Evolutionary conservation across 1,140 invertebrate genomes (phyloP), one percentile per base, ranked within the genome.

Genomic region (Stegodyphus mimosarum): DNA sequence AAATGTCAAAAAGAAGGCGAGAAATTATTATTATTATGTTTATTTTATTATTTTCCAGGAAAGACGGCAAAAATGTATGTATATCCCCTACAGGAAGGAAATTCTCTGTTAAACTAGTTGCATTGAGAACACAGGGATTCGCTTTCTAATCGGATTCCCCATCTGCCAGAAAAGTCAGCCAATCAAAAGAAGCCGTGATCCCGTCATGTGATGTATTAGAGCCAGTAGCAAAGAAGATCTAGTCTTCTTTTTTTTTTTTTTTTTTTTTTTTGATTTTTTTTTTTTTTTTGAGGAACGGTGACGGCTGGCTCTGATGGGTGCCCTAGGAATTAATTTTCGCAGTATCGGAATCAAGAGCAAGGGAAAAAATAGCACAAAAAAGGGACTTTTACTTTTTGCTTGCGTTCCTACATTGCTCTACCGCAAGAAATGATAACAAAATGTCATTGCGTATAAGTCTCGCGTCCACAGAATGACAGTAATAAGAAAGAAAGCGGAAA

Each of bases 301-400:
- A 74, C 80, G 69, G 80, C 80, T 74, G 80, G 55, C 55, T 74
- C 15, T 83, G 80, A 83, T 83, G 80, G 80, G 72, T 83, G 71
- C 53, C 80, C 53, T 18, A 73, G 63, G 80, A 83, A 83, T 83
- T 83, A 83, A 83, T 83, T 83, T 83, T 83, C 80, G 80, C 80
- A 66, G 70, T 83, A 74, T 73, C 80, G 63, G 60, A 60, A n/a
- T 48, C n/a, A 77, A 66, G 15, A 60, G 48, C 66, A 33, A 66
- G 60, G 48, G 3, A 7, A 18, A 67, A 18, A 71, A 49, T 18
- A 71, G 33, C 6, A 71, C 13, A 71, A 71, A 71, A n/a, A 13
- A 11, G 64, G 49, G 17, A 49, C 55, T 7, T 70, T 17, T 60
- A 18, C 18, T 70, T 55, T 72, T 52, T 81, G 17, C 78, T 72